Evolutionary conservation across 2,888 invertebrate genomes (phyloP), one percentile per base, ranked within the genome.

Genomic region (Himalopsyche anomala): DNA sequence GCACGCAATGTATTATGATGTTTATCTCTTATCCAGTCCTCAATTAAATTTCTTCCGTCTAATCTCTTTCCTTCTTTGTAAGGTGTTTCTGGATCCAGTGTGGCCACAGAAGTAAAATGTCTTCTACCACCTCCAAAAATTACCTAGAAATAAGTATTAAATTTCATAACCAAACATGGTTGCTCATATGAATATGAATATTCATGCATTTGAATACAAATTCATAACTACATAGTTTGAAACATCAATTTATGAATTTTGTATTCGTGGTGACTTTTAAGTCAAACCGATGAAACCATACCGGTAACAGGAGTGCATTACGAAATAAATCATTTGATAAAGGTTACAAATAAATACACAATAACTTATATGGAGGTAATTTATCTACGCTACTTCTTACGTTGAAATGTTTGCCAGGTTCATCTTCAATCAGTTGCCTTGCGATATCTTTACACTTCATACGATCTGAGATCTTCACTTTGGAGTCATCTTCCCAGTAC

Each of bases 401-500:
- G 89, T 95, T 95, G 89, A 95, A 94, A 89, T 94, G 93, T 88
- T 93, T 92, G 54, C 95, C 95, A 0, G 95, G 95, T 89, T 94
- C 94, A 89, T 95, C 94, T 89, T 95, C 95, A 82, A 95, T 92
- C 86, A 95, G 92, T 90, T 95, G 95, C 79, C 94, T 90, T 5
- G 95, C 95, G 84, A 95, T 94, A 90, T 95, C 95, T 90, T 95
- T 95, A 91, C 95, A 95, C 85, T 94, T 92, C 89, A 93, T 92
- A 86, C 94, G 91, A 17, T 94, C 92, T 69, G 92, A 91, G 38
- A 93, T 92, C 36, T 95, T 94, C 81, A 95, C 94, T 90, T 95
- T 94, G 40, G 94, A 93, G 89, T 95, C 94, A 90, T 95, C 94
- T 90, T 95, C 95, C 95, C 95, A 95, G 90, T 95, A 94, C 82